Evolutionary conservation across 2,797 vertebrate genomes (phyloP).

Genomic region (Neomorphus geoffroyi): DNA sequence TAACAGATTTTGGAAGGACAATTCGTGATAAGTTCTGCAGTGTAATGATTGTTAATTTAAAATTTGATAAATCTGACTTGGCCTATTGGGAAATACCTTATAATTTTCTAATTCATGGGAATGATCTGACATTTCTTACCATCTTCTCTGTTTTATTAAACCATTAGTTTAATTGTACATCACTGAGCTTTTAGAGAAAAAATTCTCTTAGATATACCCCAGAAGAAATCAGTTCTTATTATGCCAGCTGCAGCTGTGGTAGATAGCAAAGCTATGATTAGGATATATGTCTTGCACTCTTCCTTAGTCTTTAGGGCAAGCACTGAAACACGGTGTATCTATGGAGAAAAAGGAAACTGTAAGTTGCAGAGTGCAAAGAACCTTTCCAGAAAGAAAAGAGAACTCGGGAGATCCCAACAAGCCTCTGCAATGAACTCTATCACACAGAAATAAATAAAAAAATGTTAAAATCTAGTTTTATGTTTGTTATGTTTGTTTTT

Average conservation of each 20-base stretch:
- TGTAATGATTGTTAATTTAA: slow-evolving; percentile 1
- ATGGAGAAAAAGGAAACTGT: not conserved
- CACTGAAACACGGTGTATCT: not conserved
- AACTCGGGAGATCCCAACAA: not conserved
- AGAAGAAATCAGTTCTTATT: not conserved
- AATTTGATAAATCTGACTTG: not conserved
- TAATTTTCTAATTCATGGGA: not conserved
- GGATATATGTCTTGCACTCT: not conserved
- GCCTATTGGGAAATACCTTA: not conserved
- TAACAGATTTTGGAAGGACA: not conserved
- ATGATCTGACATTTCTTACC: not conserved
- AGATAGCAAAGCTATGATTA: not conserved
- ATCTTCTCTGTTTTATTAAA: slow-evolving; percentile 20
- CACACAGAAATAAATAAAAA: not conserved
- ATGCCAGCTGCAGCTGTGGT: not conserved
- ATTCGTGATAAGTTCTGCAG: not conserved
- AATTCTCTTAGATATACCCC: not conserved
- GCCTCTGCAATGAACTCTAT: not conserved
- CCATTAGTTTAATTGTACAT: slow-evolving; percentile 7
- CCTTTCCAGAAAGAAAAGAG: not conserved
- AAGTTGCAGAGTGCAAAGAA: not conserved
- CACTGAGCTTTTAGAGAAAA: not conserved
- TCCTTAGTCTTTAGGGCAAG: not conserved
- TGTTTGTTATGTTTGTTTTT: not conserved
- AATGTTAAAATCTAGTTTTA: not conserved